Evolutionary conservation across 2,797 vertebrate genomes (phyloP).

Genomic region (Parauchenoglanis punctatus): DNA sequence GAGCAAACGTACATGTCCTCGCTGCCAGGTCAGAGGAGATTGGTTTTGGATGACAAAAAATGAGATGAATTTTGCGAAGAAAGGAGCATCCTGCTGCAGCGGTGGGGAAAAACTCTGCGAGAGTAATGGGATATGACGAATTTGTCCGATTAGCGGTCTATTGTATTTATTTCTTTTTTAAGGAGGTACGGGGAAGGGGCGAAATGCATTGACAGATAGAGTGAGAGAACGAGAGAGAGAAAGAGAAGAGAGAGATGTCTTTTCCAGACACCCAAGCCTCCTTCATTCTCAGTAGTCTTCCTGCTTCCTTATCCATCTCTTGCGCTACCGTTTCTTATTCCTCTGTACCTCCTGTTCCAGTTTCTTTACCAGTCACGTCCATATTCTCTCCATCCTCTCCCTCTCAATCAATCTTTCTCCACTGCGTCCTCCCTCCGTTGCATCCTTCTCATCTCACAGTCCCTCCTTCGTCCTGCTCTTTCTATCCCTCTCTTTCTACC

Average conservation of each 20-base stretch:
- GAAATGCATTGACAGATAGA: slow-evolving; percentile 52
- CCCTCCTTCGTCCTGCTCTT: slow-evolving; percentile 31
- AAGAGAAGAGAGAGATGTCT: slow-evolving; percentile 46
- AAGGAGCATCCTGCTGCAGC: slow-evolving; percentile 9
- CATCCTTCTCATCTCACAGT: slow-evolving; percentile 27
- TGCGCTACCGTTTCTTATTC: slow-evolving; percentile 7
- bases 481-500: slow-evolving; percentile 17
- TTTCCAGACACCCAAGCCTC: slow-evolving; percentile 19
- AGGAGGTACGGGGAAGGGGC: slow-evolving; percentile 25
- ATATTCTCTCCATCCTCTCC: slow-evolving; percentile 22
- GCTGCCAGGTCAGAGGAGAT: slow-evolving; percentile 33
- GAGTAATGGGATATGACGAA: slow-evolving; percentile 32
- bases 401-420: slow-evolving; percentile 33
- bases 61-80: slow-evolving; percentile 16
- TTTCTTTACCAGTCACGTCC: slow-evolving; percentile 13
- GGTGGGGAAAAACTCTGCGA: not conserved
- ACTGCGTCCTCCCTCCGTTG: slow-evolving; percentile 26
- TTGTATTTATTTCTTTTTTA: slow-evolving; percentile 18
- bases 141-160: slow-evolving; percentile 40
- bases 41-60: slow-evolving; percentile 31
- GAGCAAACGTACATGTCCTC: slow-evolving; percentile 32
- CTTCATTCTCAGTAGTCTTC: not conserved
- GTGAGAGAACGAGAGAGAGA: slow-evolving; percentile 58
- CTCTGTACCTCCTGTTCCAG: not conserved
- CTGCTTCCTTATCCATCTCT: slow-evolving; percentile 23